Conservation (phyloP, 2,113 vertebrate species). For the Pantherophis guttatus region DNA sequence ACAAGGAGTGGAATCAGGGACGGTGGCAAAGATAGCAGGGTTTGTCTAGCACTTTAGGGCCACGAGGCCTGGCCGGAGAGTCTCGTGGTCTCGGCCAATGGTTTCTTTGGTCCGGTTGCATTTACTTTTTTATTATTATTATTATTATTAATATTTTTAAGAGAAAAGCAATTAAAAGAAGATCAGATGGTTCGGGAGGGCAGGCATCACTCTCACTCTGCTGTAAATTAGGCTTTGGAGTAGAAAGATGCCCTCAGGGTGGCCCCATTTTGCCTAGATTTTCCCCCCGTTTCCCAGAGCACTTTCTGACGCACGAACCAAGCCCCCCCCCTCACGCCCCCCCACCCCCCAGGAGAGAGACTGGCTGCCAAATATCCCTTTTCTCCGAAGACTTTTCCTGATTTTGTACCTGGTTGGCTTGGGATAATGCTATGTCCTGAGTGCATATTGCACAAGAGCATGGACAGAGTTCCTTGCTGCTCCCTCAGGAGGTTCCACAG, state of each 20-base stretch:
- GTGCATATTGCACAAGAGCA: too few species aligned
- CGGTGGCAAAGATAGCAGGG: background rate
- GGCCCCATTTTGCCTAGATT: background rate
- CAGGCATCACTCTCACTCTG: background rate
- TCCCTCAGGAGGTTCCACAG: background rate
- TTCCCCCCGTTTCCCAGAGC: rapidly evolving
- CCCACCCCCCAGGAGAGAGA: background rate
- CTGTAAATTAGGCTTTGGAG: background rate
- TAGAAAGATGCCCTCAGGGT: background rate
- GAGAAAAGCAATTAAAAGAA: background rate
- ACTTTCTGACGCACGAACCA: background rate
- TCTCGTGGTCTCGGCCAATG: background rate
- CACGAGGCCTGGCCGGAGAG: background rate
- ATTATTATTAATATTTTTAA: background rate
- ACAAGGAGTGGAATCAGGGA: background rate
- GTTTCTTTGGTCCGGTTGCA: background rate
- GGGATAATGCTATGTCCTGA: too few species aligned
- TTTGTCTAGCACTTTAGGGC: constrained; percentile 19
- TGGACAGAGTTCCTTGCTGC: background rate
- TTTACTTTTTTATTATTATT: background rate
- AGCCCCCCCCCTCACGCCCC: rapidly evolving
- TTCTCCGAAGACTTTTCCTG: background rate
- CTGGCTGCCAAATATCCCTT: too few species aligned
- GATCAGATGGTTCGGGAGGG: background rate
- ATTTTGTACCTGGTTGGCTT: background rate